Base-by-base conservation (phyloP, 1,140 invertebrate species). In the Cydia amplana region DNA sequence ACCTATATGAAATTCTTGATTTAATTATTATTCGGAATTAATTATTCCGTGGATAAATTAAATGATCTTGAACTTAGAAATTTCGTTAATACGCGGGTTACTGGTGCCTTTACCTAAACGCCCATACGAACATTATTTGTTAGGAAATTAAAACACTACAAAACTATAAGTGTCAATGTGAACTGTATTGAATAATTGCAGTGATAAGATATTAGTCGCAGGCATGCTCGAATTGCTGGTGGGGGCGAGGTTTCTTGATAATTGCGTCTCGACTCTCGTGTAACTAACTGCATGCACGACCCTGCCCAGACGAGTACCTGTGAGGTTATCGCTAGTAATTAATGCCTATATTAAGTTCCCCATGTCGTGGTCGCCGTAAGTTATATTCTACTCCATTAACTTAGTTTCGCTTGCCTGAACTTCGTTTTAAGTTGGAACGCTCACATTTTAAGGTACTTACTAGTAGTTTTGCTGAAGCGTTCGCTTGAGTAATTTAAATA, bases 381-480 rank as follows among this genome's bases (percentile, higher is more conserved):
- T 70, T 70, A 70, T 70, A 70, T 70, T 70, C 65, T 70, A 70
- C 65, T 70, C 65, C 32, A 70, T 70, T 70, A 70, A 70, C 65
- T 70, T 70, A 70, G 65, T 70, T 70, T 70, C 65, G 65, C 65
- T 70, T 70, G 65, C 65, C 36, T 70, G 65, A 70, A 70, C 65
- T 70, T 70, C 65, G 65, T 70, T 36, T 40, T 40, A 70, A 70
- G 65, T 70, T 70, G 28, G 32, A 70, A 70, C 65, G 65, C 36
- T 32, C 64, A 43, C 65, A 40, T 70, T 70, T 70, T 40, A 70
- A 40, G 65, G n/a, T 18, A 70, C 55, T 18, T n/a, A 32, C 16
- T 16, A 67, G n/a, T 28, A n/a, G 14, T 55, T 67, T 65, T 14
- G 20, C 23, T 32, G 64, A 28, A 32, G 14, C 28, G 64, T 67